Conservation (phyloP, 2,888 invertebrate species). For the Chymomyza fuscimana region DNA sequence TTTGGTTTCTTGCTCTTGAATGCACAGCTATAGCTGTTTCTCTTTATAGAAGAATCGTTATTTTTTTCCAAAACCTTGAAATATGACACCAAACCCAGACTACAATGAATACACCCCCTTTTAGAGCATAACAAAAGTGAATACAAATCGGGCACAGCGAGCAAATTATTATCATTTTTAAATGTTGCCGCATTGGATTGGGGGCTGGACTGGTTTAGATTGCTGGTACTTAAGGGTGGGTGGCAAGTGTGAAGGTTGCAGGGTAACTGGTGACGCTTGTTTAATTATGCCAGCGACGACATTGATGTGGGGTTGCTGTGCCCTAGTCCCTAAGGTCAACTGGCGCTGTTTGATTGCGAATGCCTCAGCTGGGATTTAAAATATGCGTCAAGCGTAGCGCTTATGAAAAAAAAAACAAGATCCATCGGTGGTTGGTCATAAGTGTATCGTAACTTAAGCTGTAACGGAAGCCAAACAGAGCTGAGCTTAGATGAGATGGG, state of each 20-base stretch:
- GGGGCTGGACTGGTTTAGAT: neutral
- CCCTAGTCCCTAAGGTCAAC: conserved; percentile 25
- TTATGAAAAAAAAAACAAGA: conserved; percentile 45
- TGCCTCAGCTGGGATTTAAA: conserved; percentile 68
- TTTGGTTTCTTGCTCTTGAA: too few species aligned
- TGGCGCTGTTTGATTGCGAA: conserved; percentile 59
- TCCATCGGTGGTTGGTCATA: neutral
- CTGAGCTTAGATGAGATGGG: neutral
- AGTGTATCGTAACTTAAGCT: neutral
- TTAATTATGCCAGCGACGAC: conserved; percentile 59
- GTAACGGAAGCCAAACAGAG: neutral
- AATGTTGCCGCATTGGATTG: conserved; percentile 29
- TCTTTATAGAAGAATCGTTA: too few species aligned
- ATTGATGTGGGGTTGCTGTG: conserved; percentile 4
- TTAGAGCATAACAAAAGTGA: conserved; percentile 16
- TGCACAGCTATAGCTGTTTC: too few species aligned
- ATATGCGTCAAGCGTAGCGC: conserved; percentile 69
- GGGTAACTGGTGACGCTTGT: conserved; percentile 61
- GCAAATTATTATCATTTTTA: conserved; percentile 70
- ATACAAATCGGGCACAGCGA: conserved; percentile 29
- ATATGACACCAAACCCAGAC: neutral
- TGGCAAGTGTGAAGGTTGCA: neutral
- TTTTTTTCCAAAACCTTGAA: too few species aligned
- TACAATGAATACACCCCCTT: neutral
- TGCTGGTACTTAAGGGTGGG: neutral